Evolutionary conservation across 2,797 vertebrate species (phyloP), one percentile per base, ranked within the genome.

Genomic region (Pelodytes ibericus): DNA sequence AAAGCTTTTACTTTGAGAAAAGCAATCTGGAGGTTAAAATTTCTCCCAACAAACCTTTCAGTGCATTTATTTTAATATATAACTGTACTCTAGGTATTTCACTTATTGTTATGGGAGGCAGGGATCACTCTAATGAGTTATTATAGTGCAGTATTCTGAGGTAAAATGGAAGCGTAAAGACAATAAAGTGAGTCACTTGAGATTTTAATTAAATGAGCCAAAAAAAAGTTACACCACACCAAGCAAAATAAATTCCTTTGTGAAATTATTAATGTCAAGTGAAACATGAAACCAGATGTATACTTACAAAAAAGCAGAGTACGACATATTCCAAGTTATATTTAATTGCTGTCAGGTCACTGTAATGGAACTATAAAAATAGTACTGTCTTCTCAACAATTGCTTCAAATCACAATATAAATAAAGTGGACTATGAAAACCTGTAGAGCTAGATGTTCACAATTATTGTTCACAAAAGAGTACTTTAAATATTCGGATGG

Each of bases 71-170:
- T 67, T 41, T 67, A 31, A 67, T 31, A 47, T 26, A 18, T 67
- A 53, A 51, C 53, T 26, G 27, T 53, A 49, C 64, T 51, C 64
- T 67, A 20, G 64, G 27, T 67, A 53, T 31, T 36, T 67, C 33
- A 22, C 20, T 73, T 57, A 56, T 63, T 64, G 16, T 56, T 56
- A 26, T 39, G 60, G 58, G 31, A 64, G 65, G 22, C 30, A 64
- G 49, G 31, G 60, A 64, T 56, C 71, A 67, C 64, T 67, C 64
- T 67, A 67, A 67, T 73, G 60, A 39, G 47, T 61, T 72, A 27
- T 64, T 64, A 63, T 56, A 24, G 24, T 65, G 30, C 47, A 73
- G 18, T 29, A 26, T 41, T 56, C 60, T 24, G 18, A 64, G 31
- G 30, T 63, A 64, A 56, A 57, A 67, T 51, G 22, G 44, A 51